Conservation (phyloP, 2,797 vertebrate genomes). For the Falco concolor region DNA sequence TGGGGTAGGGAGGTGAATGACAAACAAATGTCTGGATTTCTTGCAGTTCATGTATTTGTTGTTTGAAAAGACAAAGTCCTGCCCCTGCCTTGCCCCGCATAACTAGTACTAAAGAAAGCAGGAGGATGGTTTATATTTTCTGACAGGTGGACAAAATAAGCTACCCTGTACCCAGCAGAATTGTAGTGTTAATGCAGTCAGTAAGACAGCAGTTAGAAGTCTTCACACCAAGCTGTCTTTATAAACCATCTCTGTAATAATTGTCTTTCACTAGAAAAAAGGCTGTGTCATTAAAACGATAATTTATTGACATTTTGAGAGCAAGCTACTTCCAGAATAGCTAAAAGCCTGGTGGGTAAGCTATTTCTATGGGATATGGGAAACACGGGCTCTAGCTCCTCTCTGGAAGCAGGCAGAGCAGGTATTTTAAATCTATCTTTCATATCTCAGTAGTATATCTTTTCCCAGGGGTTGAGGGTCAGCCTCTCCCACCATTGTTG, state of each 20-base stretch:
- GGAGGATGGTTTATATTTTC: neutral
- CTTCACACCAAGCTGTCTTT: neutral
- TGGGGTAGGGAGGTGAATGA: neutral
- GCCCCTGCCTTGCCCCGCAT: rapidly evolving
- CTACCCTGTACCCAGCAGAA: neutral
- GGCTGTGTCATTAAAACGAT: rapidly evolving
- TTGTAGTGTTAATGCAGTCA: neutral
- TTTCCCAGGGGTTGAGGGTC: neutral
- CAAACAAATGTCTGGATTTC: neutral
- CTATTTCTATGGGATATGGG: neutral
- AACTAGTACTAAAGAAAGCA: neutral
- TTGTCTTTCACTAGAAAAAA: neutral
- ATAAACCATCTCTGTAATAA: neutral
- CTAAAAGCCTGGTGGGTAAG: neutral
- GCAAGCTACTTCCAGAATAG: neutral
- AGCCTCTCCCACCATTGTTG: neutral
- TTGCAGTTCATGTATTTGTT: neutral
- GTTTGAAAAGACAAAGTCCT: neutral
- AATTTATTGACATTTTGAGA: neutral
- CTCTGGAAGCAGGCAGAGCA: neutral
- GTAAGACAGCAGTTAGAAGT: neutral
- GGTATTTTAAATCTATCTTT: neutral
- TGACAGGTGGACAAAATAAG: neutral
- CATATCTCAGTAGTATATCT: neutral
- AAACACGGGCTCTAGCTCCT: neutral